These are phyloP conservation scores for Bos javanicus DNA, from an alignment of 2,113 vertebrate genomes.

Conservation along the genomic window DNA sequence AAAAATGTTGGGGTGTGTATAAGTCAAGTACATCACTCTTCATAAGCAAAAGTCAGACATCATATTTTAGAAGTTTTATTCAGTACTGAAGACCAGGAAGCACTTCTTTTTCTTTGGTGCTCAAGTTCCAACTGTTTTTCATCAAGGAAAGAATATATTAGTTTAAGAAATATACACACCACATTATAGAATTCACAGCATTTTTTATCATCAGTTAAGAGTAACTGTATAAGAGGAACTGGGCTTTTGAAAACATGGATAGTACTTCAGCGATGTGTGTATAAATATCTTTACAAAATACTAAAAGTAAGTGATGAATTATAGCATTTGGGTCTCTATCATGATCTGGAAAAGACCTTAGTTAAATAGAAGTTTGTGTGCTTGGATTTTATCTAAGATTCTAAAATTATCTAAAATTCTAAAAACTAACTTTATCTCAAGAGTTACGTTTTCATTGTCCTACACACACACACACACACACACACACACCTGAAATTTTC, in stretches of 20 bases:
- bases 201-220: not conserved
- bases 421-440: not conserved
- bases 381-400: not conserved
- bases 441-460: not conserved
- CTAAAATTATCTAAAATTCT: conserved; percentile 14
- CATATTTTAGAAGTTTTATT: not conserved
- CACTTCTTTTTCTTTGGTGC: not conserved
- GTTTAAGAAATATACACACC: not conserved
- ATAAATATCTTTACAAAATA: not conserved
- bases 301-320: not conserved
- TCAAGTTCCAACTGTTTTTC: not conserved
- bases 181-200: not conserved
- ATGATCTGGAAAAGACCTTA: not conserved
- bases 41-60: not conserved
- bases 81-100: not conserved
- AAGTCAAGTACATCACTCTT: not conserved
- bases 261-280: not conserved
- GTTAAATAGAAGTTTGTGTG: not conserved
- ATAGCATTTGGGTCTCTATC: not conserved
- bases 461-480: not conserved
- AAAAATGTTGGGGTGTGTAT: not conserved
- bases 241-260: not conserved
- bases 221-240: not conserved
- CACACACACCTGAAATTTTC: not conserved
- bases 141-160: not conserved